Conservation (phyloP, 2,797 vertebrate species). For the Lates japonicus region DNA sequence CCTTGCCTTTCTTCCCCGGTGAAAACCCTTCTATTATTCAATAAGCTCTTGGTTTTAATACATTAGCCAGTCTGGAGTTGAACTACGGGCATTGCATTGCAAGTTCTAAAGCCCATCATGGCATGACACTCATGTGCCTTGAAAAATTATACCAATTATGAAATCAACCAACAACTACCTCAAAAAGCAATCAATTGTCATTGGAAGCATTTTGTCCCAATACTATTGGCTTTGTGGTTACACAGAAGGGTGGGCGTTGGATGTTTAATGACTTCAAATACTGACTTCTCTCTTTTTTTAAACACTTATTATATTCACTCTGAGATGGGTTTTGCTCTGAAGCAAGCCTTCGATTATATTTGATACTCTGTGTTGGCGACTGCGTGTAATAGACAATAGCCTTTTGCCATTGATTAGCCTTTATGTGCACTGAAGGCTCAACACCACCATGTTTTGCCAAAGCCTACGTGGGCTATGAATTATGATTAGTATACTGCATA, state of each 20-base stretch:
- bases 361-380: constrained; percentile 51
- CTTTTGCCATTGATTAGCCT: constrained; percentile 76
- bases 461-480: constrained; percentile 71
- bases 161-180: constrained; percentile 99
- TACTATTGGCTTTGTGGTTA: constrained; percentile 93
- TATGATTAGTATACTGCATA: constrained; percentile 73
- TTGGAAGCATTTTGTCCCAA: constrained; percentile 94
- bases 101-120: constrained; percentile 94
- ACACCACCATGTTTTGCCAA: constrained; percentile 68
- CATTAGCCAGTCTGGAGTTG: constrained; percentile 99
- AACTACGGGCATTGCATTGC: constrained; percentile 93
- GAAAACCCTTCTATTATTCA: constrained; percentile 92
- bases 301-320: constrained; percentile 67
- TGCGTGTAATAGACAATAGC: constrained; percentile 69
- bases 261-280: constrained; percentile 84
- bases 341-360: constrained; percentile 60
- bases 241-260: constrained; percentile 77
- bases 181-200: constrained; percentile 99
- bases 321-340: constrained; percentile 55
- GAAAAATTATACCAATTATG: constrained; percentile 99
- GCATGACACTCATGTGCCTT: constrained; percentile 98
- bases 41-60: constrained; percentile 97
- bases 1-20: constrained; percentile 70
- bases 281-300: constrained; percentile 71
- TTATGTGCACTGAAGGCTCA: constrained; percentile 61